Percentiles rank a stretch among this genome's conserved stretches.
These are phyloP conservation scores for Chaetoderma sp. DNA, from an alignment of 2,888 invertebrate genomes.

Conservation along the genomic window DNA sequence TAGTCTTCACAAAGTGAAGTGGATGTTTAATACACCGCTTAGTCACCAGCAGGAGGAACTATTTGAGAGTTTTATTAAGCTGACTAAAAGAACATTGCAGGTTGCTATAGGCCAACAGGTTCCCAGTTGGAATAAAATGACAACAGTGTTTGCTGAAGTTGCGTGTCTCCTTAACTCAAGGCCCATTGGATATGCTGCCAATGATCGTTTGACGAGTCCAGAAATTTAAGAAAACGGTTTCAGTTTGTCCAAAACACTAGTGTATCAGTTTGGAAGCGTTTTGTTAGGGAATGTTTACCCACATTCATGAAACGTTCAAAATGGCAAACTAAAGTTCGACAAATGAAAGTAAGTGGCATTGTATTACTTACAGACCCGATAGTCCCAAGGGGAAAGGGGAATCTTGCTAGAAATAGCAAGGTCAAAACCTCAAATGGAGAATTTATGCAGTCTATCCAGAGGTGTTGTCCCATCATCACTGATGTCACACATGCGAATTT, in stretches of 20 bases:
- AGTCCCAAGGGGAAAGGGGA: background rate
- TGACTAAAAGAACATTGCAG: background rate
- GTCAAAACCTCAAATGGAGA: background rate
- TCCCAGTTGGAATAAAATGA: background rate
- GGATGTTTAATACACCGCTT: constrained; percentile 3
- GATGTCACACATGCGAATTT: no score
- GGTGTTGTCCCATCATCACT: background rate
- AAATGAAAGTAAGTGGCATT: background rate
- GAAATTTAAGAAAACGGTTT: background rate
- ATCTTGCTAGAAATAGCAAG: background rate
- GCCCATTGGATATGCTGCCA: background rate
- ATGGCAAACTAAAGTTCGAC: background rate
- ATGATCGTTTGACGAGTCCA: constrained; percentile 6
- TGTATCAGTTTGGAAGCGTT: background rate
- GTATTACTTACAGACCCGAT: background rate
- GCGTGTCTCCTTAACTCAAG: background rate
- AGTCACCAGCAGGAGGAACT: constrained; percentile 3
- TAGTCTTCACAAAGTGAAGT: background rate
- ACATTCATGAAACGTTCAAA: background rate
- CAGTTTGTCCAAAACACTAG: background rate
- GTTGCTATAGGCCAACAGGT: background rate
- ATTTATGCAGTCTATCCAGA: background rate
- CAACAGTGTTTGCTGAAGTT: background rate
- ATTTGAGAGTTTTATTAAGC: background rate
- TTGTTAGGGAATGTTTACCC: background rate